These are phyloP conservation scores for Gibbula magus DNA, from an alignment of 2,888 invertebrate genomes.

Conservation along the genomic window DNA sequence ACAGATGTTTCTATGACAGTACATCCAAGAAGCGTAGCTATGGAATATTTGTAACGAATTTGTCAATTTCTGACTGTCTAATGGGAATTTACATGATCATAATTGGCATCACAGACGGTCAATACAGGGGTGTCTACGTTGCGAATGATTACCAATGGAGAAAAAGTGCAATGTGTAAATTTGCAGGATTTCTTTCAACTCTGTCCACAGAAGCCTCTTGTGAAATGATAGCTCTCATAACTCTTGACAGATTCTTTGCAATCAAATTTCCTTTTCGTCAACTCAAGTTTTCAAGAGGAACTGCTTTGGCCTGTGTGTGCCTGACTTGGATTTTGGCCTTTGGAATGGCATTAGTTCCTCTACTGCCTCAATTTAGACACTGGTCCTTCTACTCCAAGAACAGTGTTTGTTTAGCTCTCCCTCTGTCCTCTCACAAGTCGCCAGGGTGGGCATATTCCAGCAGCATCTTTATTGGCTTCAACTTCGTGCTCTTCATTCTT, in stretches of 20 bases:
- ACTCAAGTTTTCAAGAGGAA: constrained; percentile 43
- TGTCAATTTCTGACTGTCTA: not conserved
- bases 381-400: constrained; percentile 60
- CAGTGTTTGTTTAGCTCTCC: constrained; percentile 65
- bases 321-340: constrained; percentile 54
- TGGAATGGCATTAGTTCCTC: constrained; percentile 56
- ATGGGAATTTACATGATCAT: not conserved
- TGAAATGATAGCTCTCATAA: constrained; percentile 79
- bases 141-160: constrained; percentile 20
- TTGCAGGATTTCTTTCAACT: constrained; percentile 29
- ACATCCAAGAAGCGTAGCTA: not conserved
- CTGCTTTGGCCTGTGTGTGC: constrained; percentile 45
- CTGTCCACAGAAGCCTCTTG: constrained; percentile 80
- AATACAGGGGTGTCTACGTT: not conserved
- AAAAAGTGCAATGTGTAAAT: constrained; percentile 23
- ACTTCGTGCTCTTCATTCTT: constrained; percentile 59
- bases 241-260: constrained; percentile 80
- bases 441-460: constrained; percentile 69
- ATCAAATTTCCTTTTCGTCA: constrained; percentile 78
- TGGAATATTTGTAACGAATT: not conserved
- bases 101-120: not conserved
- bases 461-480: constrained; percentile 60
- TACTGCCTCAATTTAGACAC: constrained; percentile 42
- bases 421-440: constrained; percentile 60
- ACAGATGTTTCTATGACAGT: not conserved